Base-by-base conservation (phyloP, 2,797 vertebrate genomes). In the Semaprochilodus insignis region DNA sequence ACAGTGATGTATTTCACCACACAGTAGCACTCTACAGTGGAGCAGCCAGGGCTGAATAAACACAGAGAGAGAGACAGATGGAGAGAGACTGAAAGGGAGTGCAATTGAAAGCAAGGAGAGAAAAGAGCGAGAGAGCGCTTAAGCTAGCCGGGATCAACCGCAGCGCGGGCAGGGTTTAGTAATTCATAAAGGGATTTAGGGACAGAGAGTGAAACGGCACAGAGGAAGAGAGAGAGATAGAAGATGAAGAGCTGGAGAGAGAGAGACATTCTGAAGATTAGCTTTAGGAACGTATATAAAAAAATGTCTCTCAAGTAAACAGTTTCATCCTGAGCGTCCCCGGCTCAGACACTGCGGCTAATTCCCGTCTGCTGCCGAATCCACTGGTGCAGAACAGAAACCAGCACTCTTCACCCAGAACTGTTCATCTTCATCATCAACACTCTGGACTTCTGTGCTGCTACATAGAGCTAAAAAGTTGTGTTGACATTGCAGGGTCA, bases 141-240 rank as follows among this genome's bases (percentile, higher is more conserved):
- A 63, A 31, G 62, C 23, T 14, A 63, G 23, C 23, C 7, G 21
- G 62, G 25, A 63, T 63, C 14, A 25, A 31, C 62, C 25, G 62
- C 23, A 63, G 62, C 25, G 13, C 62, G 31, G 59, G 21, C 55
- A 57, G 59, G 59, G 21, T 23, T 60, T 16, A 60, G 59, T 25
- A 60, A 25, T 60, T 60, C 59, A 25, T 60, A 60, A 60, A 60
- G 59, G 59, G 59, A 60, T 60, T 60, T 60, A 13, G 63, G 23
- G 63, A 65, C 23, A 34, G 59, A 60, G 16, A 23, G 59, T 23
- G 21, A 60, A 60, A 10, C 21, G 23, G 59, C 21, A 60, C 21
- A 10, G 16, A 69, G 14, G 31, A 36, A 21, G 34, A 44, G 19
- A 44, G 19, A 69, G 67, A 70, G 19, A 36, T 2, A 36, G 27